These are phyloP conservation scores for Xenentodon cancila DNA, from an alignment of 2,797 vertebrate genomes.

Conservation along the genomic window DNA sequence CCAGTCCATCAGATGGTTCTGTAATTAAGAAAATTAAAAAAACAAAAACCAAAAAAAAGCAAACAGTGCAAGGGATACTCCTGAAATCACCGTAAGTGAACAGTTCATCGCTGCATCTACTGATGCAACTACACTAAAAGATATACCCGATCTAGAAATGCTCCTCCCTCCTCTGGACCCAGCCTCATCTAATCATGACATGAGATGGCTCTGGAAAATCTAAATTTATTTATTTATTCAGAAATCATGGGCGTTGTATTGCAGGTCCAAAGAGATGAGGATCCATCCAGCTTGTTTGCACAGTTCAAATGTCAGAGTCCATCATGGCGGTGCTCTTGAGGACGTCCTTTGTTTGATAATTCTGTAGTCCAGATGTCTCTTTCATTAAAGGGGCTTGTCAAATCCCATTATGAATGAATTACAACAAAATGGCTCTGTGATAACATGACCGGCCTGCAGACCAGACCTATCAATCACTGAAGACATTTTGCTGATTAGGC, in stretches of 20 bases:
- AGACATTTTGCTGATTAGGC: background rate
- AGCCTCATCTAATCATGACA: too few species aligned
- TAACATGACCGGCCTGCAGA: background rate
- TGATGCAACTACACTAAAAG: too few species aligned
- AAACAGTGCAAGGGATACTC: too few species aligned
- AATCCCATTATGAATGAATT: slow-evolving; percentile 1
- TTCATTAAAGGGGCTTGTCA: background rate
- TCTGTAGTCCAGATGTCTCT: background rate
- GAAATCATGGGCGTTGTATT: background rate
- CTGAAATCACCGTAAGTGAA: too few species aligned
- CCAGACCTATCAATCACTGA: slow-evolving; percentile 2
- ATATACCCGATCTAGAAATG: too few species aligned
- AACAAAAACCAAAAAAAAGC: too few species aligned
- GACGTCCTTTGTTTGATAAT: background rate
- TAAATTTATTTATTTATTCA: background rate
- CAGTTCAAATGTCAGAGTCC: background rate
- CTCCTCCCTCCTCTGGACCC: too few species aligned
- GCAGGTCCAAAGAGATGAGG: background rate
- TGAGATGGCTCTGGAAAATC: background rate
- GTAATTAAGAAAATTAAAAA: too few species aligned
- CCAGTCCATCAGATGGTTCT: too few species aligned
- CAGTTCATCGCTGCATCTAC: too few species aligned
- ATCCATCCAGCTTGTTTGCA: background rate
- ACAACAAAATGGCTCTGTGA: background rate
- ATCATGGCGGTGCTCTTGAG: background rate